Evolutionary conservation across 2,888 invertebrate genomes (phyloP).

Genomic region (Papilio elwesi): DNA sequence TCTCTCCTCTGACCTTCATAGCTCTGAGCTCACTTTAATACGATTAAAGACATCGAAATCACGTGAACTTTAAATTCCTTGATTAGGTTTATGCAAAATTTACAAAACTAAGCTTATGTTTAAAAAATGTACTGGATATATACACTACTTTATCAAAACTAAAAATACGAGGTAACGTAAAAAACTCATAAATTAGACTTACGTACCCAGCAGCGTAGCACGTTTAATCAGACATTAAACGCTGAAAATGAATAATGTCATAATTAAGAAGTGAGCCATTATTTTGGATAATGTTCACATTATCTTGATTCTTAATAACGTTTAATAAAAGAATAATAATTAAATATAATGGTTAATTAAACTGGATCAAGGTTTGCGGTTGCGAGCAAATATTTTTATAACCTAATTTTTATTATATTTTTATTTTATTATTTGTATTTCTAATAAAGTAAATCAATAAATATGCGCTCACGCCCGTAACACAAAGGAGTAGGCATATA

Average conservation of each 20-base stretch:
- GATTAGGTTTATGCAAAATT: too few species aligned
- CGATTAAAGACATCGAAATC: too few species aligned
- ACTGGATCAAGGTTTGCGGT: not conserved
- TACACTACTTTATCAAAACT: not conserved
- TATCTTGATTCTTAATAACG: slow-evolving; percentile 25
- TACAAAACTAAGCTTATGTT: too few species aligned
- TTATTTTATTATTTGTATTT: too few species aligned
- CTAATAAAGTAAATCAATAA: too few species aligned
- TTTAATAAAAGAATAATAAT: slow-evolving; percentile 19
- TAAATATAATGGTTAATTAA: slow-evolving; percentile 17
- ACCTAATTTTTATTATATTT: not conserved
- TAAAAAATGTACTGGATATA: not conserved
- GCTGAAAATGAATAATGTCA: slow-evolving; percentile 27
- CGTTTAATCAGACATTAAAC: slow-evolving; percentile 24
- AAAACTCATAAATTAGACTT: slow-evolving; percentile 31
- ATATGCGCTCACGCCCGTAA: too few species aligned
- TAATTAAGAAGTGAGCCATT: slow-evolving; percentile 22
- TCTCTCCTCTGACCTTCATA: too few species aligned
- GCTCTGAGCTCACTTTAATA: too few species aligned
- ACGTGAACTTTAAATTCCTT: too few species aligned
- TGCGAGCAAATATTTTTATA: not conserved
- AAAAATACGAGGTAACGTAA: slow-evolving; percentile 1
- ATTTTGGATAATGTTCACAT: slow-evolving; percentile 26
- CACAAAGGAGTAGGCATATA: too few species aligned
- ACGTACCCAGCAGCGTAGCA: slow-evolving; percentile 26